phyloP scores from a whole-genome alignment of 1,140 invertebrate species.

The Temnothorax nylanderi region DNA sequence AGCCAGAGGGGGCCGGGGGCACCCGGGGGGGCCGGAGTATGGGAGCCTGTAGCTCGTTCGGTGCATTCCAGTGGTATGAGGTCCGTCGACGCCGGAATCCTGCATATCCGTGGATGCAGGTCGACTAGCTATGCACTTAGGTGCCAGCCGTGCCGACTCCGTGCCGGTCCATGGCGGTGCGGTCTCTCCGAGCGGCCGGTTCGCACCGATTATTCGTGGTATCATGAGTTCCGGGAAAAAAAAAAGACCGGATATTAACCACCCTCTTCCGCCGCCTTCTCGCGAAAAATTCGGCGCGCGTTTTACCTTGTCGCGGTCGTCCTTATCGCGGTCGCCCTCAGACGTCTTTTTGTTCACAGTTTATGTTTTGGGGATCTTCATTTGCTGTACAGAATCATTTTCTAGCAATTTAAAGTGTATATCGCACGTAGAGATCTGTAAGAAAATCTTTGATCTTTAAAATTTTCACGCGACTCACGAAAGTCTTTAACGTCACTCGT shows the following conservation, averaged over 20 bases:
- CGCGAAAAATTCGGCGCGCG: background rate
- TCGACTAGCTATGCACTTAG: slow-evolving; percentile 74
- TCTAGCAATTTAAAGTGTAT: background rate
- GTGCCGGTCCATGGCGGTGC: slow-evolving; percentile 63
- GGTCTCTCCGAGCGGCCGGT: slow-evolving; percentile 29
- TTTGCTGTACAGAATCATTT: background rate
- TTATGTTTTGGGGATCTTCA: background rate
- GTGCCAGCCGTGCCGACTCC: slow-evolving; percentile 72
- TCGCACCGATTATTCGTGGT: slow-evolving; percentile 50
- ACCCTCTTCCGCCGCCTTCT: background rate
- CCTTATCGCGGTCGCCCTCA: slow-evolving; percentile 3
- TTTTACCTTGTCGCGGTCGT: slow-evolving; percentile 19
- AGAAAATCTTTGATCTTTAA: background rate
- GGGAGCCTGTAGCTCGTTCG: slow-evolving; percentile 55
- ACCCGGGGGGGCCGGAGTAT: background rate
- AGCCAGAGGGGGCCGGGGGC: background rate
- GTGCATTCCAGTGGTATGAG: slow-evolving; percentile 66
- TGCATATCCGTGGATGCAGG: slow-evolving; percentile 66
- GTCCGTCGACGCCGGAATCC: slow-evolving; percentile 65
- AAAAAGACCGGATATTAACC: slow-evolving; percentile 14
- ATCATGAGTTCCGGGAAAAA: slow-evolving; percentile 28
- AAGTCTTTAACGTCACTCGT: background rate
- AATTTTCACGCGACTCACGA: background rate
- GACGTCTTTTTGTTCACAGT: background rate
- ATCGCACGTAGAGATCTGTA: background rate